Base-by-base conservation (phyloP, 2,888 invertebrate genomes). In the Tortricodes alternella region DNA sequence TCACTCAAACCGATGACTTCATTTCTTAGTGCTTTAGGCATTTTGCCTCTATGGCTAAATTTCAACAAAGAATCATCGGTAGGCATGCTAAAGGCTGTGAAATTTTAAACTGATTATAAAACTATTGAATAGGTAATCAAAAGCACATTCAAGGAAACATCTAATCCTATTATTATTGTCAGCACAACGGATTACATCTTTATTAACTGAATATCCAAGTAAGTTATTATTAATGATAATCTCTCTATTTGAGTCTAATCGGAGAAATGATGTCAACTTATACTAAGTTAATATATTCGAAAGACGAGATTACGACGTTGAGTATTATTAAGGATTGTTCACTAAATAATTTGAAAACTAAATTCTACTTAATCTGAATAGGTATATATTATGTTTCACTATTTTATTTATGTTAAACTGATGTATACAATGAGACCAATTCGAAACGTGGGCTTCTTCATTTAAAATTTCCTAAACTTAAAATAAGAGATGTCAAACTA, bases 171-270 rank as follows among this genome's bases (percentile, higher is more conserved):
- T 55, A 53, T 23, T 29, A 11, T 15, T 43, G 48, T 35, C 48
- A 27, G 55, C 15, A 43, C 29, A 32, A 4, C 21, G 55, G 55
- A 55, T 55, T 55, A 55, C 41, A 27, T 18, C 48, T 55, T 43
- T 55, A 55, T 55, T 49, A 55, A 55, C 46, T 46, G 7, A 21
- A 55, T 35, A 41, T 24, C 32, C 23, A 24, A 53, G 24, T 52
- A 43, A 53, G 43, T 55, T 43, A 18, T 55, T 55, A 43, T 49
- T 55, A 35, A 55, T 53, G 48, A 24, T 55, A 48, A 53, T 34
- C 53, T 9, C 34, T 35, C 18, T 29, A 18, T 44, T 44, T 13
- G 48, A 43, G 27, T 29, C 15, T 43, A 24, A 48, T 49, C 35
- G 3, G 34, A 13, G 34, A 35, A 41, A 41, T 23, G 18, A 8